Evolutionary conservation across 1,140 invertebrate species (phyloP), one percentile per base, ranked within the genome.

Genomic region (Drosophila sturtevanti): DNA sequence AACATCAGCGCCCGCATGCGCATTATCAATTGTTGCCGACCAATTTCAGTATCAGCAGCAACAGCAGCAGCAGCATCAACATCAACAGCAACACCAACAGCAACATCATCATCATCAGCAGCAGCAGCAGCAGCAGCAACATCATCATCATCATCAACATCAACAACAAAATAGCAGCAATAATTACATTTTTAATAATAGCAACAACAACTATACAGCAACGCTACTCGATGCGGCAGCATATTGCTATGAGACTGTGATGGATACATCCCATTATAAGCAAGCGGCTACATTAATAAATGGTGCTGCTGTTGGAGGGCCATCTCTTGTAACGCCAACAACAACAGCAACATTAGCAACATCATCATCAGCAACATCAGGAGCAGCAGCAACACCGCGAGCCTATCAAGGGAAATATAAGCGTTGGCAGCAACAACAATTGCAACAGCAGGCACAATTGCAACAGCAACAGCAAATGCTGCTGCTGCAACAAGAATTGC

Each of bases 321-420:
- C 62, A 6, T 10, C 34, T 12, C 34, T 35, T 63, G 61, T 18
- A 75, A 34, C 31, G 54, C 41, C 51, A 63, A 59, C 56, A 77
- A 63, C 65, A 75, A 65, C 62, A 54, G 56, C 44, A 59, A 60
- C 51, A 22, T 24, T 6, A 67, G 44, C 44, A 24, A 51, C 68
- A 56, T 22, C 18, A 37, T 24, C 12, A 63, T 35, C 35, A 48
- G 41, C 61, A 38, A 16, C 56, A 63, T 6, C 60, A 54, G 34
- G 55, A 55, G 16, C 38, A 59, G 7, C 78, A 68, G 62, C 74
- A 38, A 66, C 74, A 24, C 64, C 65, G 55, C 72, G 68, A 68
- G 75, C 81, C 62, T 86, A 86, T 66, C 74, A 87, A 64, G 81
- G 81, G 38, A 86, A 87, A 76, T 86, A 86, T 55, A 86, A 86